Conservation (phyloP, 2,797 vertebrate species). For the Kryptopterus vitreolus region DNA sequence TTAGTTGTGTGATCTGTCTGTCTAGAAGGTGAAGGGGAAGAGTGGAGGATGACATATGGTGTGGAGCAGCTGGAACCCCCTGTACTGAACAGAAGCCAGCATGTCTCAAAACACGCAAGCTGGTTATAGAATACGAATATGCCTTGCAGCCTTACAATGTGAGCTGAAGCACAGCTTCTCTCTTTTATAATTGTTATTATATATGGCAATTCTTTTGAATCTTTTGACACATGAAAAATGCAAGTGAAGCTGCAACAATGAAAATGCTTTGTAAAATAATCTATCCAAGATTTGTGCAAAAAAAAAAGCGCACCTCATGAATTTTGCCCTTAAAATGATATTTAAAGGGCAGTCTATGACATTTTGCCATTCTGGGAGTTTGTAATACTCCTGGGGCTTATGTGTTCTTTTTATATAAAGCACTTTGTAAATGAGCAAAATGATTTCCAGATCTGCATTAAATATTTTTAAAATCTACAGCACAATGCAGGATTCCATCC, state of each 20-base stretch:
- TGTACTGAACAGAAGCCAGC: conserved; percentile 40
- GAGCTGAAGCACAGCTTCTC: conserved; percentile 21
- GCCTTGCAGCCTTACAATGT: conserved; percentile 27
- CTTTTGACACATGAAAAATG: conserved; percentile 5
- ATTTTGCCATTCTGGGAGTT: conserved; percentile 5
- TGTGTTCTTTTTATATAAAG: not conserved
- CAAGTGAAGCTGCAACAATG: not conserved
- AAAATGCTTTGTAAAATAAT: conserved; percentile 5
- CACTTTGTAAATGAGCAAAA: not conserved
- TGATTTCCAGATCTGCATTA: not conserved
- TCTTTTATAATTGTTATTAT: conserved; percentile 17
- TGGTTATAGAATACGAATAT: conserved; percentile 36
- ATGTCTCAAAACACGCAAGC: conserved; percentile 37
- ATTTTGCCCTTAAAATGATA: not conserved
- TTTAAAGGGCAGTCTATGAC: conserved; percentile 7
- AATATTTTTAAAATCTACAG: not conserved
- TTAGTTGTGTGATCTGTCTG: not conserved
- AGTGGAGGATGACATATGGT: conserved; percentile 42
- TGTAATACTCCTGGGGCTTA: not conserved
- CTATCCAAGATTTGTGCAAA: not conserved
- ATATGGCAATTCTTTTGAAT: conserved; percentile 19
- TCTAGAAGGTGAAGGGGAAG: conserved; percentile 21
- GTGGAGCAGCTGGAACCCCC: conserved; percentile 36
- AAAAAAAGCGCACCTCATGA: not conserved
- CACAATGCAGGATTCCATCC: not conserved